A percentile compares a stretch with the other conserved stretches of the same genome.
These are phyloP conservation scores for Molossus molossus DNA, from an alignment of 2,797 vertebrate genomes.

Conservation along the genomic window DNA sequence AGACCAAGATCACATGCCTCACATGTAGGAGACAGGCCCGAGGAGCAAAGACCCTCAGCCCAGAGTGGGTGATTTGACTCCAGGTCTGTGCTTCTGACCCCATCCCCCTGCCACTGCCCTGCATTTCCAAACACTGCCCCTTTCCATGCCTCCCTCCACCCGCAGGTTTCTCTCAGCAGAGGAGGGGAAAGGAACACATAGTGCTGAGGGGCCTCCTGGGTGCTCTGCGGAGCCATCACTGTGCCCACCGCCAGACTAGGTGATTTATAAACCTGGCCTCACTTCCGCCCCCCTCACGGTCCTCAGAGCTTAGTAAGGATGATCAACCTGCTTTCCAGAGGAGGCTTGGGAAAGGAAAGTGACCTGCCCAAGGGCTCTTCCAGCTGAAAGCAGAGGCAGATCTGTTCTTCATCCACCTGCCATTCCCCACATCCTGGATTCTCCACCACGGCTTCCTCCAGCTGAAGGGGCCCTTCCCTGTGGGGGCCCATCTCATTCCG, in stretches of 20 bases:
- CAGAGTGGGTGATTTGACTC: neutral
- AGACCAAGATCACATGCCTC: too few relatives aligned
- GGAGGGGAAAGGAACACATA: neutral
- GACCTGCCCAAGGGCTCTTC: neutral
- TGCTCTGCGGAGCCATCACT: neutral
- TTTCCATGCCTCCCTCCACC: neutral
- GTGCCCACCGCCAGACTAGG: neutral
- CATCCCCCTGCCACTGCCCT: neutral
- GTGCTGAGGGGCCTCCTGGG: neutral
- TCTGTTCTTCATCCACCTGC: accelerated
- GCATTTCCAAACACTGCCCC: neutral
- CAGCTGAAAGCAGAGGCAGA: neutral
- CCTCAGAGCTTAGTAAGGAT: neutral
- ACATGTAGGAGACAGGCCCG: accelerated
- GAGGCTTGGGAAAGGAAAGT: neutral
- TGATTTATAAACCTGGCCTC: neutral
- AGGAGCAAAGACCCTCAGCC: neutral
- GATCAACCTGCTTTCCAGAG: neutral
- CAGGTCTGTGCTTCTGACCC: neutral
- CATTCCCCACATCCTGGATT: accelerated
- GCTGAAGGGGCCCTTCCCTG: neutral
- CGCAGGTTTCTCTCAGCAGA: neutral
- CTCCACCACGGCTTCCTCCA: accelerated
- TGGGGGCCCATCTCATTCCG: accelerated
- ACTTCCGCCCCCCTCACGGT: neutral